Evolutionary conservation across 2,888 invertebrate genomes (phyloP).

Genomic region (Erynnis tages): DNA sequence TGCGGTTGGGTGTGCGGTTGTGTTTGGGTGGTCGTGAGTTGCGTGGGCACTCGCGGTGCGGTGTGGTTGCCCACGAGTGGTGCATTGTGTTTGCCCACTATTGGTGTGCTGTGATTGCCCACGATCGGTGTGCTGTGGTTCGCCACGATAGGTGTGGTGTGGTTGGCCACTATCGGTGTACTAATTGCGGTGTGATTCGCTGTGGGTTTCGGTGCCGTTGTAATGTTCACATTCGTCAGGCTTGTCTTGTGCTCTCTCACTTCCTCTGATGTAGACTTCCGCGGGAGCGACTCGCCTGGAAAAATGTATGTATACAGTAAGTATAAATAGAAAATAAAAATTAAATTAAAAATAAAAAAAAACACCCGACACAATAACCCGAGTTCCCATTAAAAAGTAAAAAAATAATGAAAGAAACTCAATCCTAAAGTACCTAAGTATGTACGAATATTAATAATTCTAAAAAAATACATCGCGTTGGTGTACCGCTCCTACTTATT

Average conservation of each 20-base stretch:
- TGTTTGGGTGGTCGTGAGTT: conserved; percentile 29
- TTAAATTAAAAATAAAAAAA: neutral
- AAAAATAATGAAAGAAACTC: no score
- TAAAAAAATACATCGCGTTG: no score
- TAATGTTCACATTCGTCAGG: conserved; percentile 60
- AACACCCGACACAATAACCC: no score
- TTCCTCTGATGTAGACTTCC: conserved; percentile 73
- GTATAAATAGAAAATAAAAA: neutral
- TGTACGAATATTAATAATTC: no score
- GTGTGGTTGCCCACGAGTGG: conserved; percentile 36
- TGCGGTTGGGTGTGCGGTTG: conserved; percentile 39
- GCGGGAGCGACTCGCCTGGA: conserved; percentile 59
- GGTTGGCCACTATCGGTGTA: conserved; percentile 46
- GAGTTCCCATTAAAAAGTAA: no score
- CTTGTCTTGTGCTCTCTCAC: conserved; percentile 71
- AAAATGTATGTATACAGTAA: conserved; percentile 23
- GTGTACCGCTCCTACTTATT: no score
- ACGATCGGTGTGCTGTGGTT: conserved; percentile 21
- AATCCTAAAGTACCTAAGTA: no score
- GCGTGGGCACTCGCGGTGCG: conserved; percentile 36
- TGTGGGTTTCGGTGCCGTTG: conserved; percentile 44
- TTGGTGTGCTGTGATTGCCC: conserved; percentile 16
- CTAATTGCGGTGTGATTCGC: conserved; percentile 53
- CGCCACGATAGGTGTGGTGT: conserved; percentile 40
- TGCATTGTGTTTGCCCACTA: conserved; percentile 17